phyloP scores from a whole-genome alignment of 2,113 vertebrate genomes.

The Dromas ardeola region DNA sequence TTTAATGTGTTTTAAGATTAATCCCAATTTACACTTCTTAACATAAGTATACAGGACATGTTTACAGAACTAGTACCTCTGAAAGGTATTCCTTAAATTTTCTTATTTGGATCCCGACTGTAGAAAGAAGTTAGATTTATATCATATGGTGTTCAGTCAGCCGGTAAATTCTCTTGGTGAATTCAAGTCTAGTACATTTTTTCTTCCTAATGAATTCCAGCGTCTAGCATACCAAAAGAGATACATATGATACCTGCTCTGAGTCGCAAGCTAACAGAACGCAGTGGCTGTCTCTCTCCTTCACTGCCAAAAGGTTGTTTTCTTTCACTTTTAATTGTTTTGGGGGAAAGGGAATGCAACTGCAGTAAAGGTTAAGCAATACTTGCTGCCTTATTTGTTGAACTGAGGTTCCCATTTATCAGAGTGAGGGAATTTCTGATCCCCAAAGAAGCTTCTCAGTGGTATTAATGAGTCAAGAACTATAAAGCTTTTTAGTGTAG shows the following conservation, averaged over 20 bases:
- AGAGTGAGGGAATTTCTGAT: not conserved
- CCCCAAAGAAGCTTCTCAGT: not conserved
- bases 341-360: constrained; percentile 6
- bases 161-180: not conserved
- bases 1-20: accelerated
- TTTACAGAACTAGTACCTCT: not conserved
- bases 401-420: not conserved
- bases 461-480: not conserved
- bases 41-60: not conserved
- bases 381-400: not conserved
- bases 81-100: not conserved
- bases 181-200: not conserved
- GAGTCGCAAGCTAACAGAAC: not conserved
- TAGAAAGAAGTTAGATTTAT: not conserved
- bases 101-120: not conserved
- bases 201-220: not conserved
- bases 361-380: not conserved
- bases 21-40: not conserved
- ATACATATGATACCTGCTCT: not conserved
- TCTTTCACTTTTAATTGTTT: constrained; percentile 25
- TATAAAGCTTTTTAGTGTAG: not conserved
- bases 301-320: not conserved
- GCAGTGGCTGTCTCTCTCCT: not conserved
- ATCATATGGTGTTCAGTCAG: not conserved
- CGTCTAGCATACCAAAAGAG: not conserved